Percentiles rank a stretch among this genome's conserved stretches.
These are phyloP conservation scores for Chirona hameri DNA, from an alignment of 2,888 invertebrate genomes.

Conservation along the genomic window DNA sequence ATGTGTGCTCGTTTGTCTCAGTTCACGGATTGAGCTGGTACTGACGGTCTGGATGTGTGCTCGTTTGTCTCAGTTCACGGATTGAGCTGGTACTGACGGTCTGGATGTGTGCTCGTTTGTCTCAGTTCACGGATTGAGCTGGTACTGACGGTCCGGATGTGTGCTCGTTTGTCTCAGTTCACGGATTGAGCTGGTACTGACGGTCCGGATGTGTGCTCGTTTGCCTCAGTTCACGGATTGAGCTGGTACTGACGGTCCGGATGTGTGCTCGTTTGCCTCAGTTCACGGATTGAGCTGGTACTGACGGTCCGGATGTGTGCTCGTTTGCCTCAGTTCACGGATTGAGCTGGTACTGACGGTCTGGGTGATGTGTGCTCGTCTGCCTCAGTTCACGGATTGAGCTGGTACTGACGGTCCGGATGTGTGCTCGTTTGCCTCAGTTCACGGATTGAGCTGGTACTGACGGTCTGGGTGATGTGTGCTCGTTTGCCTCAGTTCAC, in stretches of 20 bases:
- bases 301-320: neutral
- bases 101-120: neutral
- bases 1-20: constrained; percentile 45
- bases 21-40: constrained; percentile 59
- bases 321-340: constrained; percentile 61
- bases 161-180: constrained; percentile 52
- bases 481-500: constrained; percentile 58
- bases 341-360: constrained; percentile 44
- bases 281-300: constrained; percentile 59
- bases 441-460: constrained; percentile 59
- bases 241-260: neutral
- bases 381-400: constrained; percentile 64
- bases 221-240: constrained; percentile 65
- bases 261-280: constrained; percentile 45
- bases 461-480: neutral
- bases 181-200: constrained; percentile 55
- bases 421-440: constrained; percentile 46
- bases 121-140: constrained; percentile 64
- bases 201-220: neutral
- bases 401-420: neutral
- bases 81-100: constrained; percentile 44
- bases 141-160: neutral
- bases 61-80: constrained; percentile 61
- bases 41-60: neutral
- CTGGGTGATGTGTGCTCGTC: neutral